A percentile compares a stretch with the other conserved stretches of the same genome.
phyloP scores from a whole-genome alignment of 2,113 vertebrate genomes.

The Melanostigma gelatinosum region DNA sequence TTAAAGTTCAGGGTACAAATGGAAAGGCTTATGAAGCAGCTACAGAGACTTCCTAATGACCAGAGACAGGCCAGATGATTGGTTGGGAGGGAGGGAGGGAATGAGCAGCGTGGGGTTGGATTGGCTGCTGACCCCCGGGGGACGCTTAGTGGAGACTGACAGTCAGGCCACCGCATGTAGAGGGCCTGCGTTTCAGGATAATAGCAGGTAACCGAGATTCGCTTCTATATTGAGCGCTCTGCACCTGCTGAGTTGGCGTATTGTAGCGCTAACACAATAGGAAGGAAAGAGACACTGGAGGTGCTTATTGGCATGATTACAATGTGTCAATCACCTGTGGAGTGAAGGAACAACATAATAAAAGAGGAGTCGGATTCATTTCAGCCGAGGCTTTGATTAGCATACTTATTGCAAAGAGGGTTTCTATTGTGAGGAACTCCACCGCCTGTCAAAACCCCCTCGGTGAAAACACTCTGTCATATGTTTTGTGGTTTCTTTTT shows the following conservation, averaged over 20 bases:
- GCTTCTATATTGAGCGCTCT: conserved; percentile 47
- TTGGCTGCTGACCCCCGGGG: conserved; percentile 69
- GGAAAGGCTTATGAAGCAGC: conserved; percentile 1
- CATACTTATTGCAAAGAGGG: conserved; percentile 67
- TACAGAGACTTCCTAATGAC: conserved; percentile 48
- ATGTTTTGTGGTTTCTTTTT: neutral
- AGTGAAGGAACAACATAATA: conserved; percentile 66
- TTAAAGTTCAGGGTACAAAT: conserved; percentile 5
- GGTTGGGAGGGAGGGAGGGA: conserved; percentile 34
- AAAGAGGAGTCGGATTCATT: conserved; percentile 71
- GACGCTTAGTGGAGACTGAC: conserved; percentile 52
- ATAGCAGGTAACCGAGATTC: conserved; percentile 56
- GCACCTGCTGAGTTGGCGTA: conserved; percentile 58
- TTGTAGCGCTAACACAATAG: conserved; percentile 66
- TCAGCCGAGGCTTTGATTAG: conserved; percentile 72
- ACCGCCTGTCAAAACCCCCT: conserved; percentile 52
- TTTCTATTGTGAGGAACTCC: conserved; percentile 53
- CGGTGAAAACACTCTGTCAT: conserved; percentile 35
- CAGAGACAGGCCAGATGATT: conserved; percentile 64
- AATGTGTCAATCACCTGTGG: conserved; percentile 73
- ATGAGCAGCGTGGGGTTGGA: conserved; percentile 63
- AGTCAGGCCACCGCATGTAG: neutral
- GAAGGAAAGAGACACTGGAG: conserved; percentile 52
- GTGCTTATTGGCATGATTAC: conserved; percentile 79
- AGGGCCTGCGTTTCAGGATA: conserved; percentile 60